Evolutionary conservation across 53 echinoderm and acorn worm genomes (phyloP).

Genomic region (Crossaster papposus): DNA sequence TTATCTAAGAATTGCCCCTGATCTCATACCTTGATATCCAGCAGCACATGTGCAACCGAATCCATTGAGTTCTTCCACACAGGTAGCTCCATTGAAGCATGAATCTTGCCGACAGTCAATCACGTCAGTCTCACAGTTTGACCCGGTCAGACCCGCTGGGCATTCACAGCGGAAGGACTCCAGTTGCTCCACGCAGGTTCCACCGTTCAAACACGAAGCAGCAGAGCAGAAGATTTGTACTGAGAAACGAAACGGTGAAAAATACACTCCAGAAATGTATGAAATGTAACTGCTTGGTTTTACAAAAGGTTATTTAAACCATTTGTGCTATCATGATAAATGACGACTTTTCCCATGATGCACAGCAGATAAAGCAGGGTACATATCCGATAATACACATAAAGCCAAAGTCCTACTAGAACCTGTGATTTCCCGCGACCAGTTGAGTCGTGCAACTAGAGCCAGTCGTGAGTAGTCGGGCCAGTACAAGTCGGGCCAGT

Average conservation of each 20-base stretch:
- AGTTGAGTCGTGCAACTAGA: too few species aligned
- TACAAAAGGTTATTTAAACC: too few species aligned
- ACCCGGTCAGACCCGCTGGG: constrained; percentile 54
- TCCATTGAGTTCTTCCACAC: constrained; percentile 61
- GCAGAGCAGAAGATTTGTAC: constrained; percentile 60
- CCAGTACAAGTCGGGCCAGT: too few species aligned
- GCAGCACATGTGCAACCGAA: constrained; percentile 63
- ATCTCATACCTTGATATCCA: constrained; percentile 64
- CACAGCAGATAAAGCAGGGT: too few species aligned
- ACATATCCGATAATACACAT: too few species aligned
- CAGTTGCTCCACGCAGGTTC: constrained; percentile 55
- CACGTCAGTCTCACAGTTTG: constrained; percentile 59
- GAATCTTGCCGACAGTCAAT: constrained; percentile 65
- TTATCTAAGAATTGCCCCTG: background rate
- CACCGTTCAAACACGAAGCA: constrained; percentile 75
- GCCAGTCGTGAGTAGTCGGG: too few species aligned
- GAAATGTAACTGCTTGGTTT: too few species aligned
- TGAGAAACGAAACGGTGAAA: background rate
- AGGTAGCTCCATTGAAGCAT: constrained; percentile 73
- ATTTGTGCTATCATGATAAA: too few species aligned
- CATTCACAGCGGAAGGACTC: constrained; percentile 67
- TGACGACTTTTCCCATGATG: too few species aligned
- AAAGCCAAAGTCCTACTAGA: too few species aligned
- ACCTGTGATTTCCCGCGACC: too few species aligned
- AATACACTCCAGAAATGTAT: background rate